A percentile compares a stretch with the other conserved stretches of the same genome.
Conservation (phyloP, 2,113 vertebrate species). For the Calyptommatus sinebrachiatus region DNA sequence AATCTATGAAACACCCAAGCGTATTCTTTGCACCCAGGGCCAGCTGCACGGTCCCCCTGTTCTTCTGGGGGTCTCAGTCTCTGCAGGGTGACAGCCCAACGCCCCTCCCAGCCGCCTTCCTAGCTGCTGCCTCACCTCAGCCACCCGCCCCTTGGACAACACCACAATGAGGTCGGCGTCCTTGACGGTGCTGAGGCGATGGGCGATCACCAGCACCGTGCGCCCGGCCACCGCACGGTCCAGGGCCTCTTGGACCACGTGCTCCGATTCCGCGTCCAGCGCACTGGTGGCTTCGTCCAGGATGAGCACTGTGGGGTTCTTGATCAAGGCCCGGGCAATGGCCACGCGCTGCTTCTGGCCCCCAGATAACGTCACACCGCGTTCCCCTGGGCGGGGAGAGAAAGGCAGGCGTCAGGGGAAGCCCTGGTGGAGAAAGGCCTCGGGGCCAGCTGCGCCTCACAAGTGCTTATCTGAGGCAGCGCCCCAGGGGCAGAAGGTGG, state of each 20-base stretch:
- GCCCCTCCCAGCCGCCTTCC: rapidly evolving
- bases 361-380: slow-evolving; percentile 85
- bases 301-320: slow-evolving; percentile 85
- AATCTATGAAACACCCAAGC: too few relatives aligned
- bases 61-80: too few relatives aligned
- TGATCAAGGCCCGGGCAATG: slow-evolving; percentile 90
- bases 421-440: not conserved
- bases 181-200: slow-evolving; percentile 91
- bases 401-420: too few relatives aligned
- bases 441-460: not conserved
- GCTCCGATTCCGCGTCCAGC: slow-evolving; percentile 84
- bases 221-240: slow-evolving; percentile 82
- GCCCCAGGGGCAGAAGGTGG: not conserved
- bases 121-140: slow-evolving; percentile 73
- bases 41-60: too few relatives aligned
- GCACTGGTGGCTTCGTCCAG: slow-evolving; percentile 95
- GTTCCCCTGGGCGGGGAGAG: slow-evolving; percentile 75
- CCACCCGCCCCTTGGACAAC: slow-evolving; percentile 81
- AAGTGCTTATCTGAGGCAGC: too few relatives aligned
- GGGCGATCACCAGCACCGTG: slow-evolving; percentile 92
- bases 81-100: too few relatives aligned
- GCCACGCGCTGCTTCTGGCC: slow-evolving; percentile 95
- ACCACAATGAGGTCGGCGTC: slow-evolving; percentile 85
- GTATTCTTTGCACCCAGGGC: too few relatives aligned
- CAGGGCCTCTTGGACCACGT: slow-evolving; percentile 87